Evolutionary conservation across 2,888 invertebrate genomes (phyloP).

Genomic region (Phasia obesa): DNA sequence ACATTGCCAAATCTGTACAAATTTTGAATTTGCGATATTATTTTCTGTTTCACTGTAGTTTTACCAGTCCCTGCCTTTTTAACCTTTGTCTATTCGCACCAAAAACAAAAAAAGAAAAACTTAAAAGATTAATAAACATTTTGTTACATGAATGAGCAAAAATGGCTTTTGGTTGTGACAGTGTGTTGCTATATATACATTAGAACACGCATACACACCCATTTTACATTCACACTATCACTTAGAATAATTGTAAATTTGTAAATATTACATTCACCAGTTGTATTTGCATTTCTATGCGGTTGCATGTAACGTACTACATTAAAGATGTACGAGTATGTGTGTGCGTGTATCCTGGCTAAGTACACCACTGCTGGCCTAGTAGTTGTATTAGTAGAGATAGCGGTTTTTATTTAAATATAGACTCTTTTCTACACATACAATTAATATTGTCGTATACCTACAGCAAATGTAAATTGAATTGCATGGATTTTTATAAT

Average conservation of each 20-base stretch:
- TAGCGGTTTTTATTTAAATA: conserved; percentile 12
- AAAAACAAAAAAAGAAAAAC: too few relatives aligned
- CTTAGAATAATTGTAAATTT: not conserved
- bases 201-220: not conserved
- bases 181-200: not conserved
- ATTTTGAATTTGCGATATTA: too few relatives aligned
- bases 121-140: conserved; percentile 2
- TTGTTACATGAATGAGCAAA: not conserved
- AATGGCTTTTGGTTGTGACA: conserved; percentile 14
- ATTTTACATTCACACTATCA: not conserved
- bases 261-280: not conserved
- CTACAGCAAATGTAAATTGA: conserved; percentile 26
- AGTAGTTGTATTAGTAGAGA: not conserved
- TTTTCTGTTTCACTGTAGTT: not conserved
- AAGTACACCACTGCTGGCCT: not conserved
- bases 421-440: not conserved
- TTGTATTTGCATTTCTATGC: conserved; percentile 36
- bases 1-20: too few relatives aligned
- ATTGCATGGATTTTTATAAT: conserved; percentile 29
- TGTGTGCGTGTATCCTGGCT: not conserved
- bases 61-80: not conserved
- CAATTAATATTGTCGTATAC: conserved; percentile 5
- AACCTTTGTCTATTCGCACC: not conserved
- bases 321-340: not conserved
- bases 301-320: conserved; percentile 7